Percentiles rank a stretch among this genome's conserved stretches.
Evolutionary conservation across 2,888 invertebrate genomes (phyloP).

Genomic region (Smittia sp.): DNA sequence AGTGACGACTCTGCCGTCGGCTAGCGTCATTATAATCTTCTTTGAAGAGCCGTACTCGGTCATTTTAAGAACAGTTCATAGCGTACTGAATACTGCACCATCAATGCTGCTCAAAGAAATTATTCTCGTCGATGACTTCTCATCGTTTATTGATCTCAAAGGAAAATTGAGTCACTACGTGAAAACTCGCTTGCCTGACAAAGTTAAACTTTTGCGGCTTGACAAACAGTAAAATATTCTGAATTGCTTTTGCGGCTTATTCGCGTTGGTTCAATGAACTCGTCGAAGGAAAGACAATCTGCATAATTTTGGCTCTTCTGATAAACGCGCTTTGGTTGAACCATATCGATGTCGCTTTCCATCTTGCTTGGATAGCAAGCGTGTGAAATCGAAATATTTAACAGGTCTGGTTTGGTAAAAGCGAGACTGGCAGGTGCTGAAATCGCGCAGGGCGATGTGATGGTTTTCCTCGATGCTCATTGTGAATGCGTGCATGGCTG

Average conservation of each 20-base stretch:
- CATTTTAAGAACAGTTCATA: conserved; percentile 80
- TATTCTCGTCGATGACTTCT: conserved; percentile 82
- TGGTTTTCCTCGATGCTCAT: conserved; percentile 81
- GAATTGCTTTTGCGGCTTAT: background rate
- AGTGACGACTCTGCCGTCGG: conserved; percentile 59
- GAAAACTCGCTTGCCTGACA: conserved; percentile 61
- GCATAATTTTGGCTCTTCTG: background rate
- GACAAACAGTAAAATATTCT: conserved; percentile 55
- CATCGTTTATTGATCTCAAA: conserved; percentile 67
- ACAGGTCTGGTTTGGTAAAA: conserved; percentile 73
- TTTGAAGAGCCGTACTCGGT: conserved; percentile 77
- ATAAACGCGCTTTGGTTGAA: too few species aligned
- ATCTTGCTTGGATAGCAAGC: background rate
- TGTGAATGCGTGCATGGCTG: conserved; percentile 73
- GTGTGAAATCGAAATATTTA: background rate
- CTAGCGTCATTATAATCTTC: conserved; percentile 74
- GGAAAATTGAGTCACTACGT: conserved; percentile 72
- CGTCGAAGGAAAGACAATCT: background rate
- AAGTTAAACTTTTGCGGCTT: conserved; percentile 66
- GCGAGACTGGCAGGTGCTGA: conserved; percentile 79
- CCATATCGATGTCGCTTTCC: too few species aligned
- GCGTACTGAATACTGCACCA: conserved; percentile 76
- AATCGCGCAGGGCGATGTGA: conserved; percentile 66
- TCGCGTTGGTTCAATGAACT: conserved; percentile 13
- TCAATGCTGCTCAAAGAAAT: conserved; percentile 74